Base-by-base conservation (phyloP, 2,797 vertebrate species). In the Microcaecilia unicolor region DNA sequence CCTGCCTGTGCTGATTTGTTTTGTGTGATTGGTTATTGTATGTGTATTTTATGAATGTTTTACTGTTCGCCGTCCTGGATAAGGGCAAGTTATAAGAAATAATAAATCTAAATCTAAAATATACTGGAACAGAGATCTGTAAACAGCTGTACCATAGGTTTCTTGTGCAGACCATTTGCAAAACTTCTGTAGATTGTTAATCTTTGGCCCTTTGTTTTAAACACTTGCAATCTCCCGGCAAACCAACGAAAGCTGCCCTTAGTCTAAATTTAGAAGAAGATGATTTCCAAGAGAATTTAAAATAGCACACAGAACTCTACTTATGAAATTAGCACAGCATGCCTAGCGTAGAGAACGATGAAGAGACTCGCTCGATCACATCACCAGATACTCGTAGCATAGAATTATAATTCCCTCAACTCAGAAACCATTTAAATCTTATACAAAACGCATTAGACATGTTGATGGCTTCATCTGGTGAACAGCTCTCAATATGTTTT, bases 381-480 rank as follows among this genome's bases (percentile, higher is more conserved):
- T 19, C 18, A 55, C 40, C 32, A 21, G 29, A 29, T 58, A 53
- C 41, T 39, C 45, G 48, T 41, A 37, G 38, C 65, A 51, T 37
- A 54, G 34, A 64, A 57, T 45, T 42, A 18, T 26, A 54, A 44
- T 55, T 70, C 59, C 66, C 59, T 49, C 69, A 67, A 63, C 33
- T 42, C 7, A 9, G 49, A 61, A 74, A 53, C 45, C 39, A 48
- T 62, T 55, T 56, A 66, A 63, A 27, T 57, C 56, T 51, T 45
- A 48, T 51, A 51, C 39, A 62, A 69, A 63, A 39, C 37, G 55
- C 48, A 64, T 71, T 67, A 55, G 48, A 47, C 38, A 51, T 60
- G 42, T 37, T 62, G 70, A 73, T 58, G 38, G 41, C 41, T 52
- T 68, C 61, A 49, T 61, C 65, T 66, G 64, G 61, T 57, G 37